A percentile compares a stretch with the other conserved stretches of the same genome.
phyloP scores from a whole-genome alignment of 23 tunicate genomes.

The Diplosoma virens region DNA sequence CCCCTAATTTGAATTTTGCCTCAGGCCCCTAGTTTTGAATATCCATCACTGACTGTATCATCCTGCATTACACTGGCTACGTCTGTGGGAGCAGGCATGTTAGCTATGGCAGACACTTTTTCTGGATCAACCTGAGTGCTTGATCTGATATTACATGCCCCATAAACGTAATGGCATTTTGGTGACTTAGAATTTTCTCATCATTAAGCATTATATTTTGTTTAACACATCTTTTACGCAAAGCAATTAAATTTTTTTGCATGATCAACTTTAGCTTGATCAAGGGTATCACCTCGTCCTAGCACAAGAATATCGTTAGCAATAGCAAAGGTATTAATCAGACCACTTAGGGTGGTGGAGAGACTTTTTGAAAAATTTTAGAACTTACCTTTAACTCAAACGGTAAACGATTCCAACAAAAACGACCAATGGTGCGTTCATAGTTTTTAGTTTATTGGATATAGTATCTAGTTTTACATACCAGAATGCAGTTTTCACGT shows the following conservation, averaged over 20 bases:
- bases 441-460: conserved; percentile 11
- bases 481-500: conserved; percentile 37
- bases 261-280: conserved; percentile 18
- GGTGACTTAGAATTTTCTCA: conserved; percentile 4
- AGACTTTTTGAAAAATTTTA: conserved; percentile 3
- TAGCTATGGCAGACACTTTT: neutral
- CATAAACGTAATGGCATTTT: conserved; percentile 19
- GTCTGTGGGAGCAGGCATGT: no score
- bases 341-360: neutral
- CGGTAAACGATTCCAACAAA: conserved; percentile 17
- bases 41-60: no score
- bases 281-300: conserved; percentile 7
- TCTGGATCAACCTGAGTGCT: no score
- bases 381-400: conserved; percentile 32
- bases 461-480: conserved; percentile 13
- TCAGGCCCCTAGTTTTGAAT: no score
- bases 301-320: conserved; percentile 22
- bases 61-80: no score
- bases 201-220: conserved; percentile 24
- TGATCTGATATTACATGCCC: conserved; percentile 11
- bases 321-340: conserved; percentile 1
- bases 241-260: neutral
- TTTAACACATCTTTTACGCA: neutral
- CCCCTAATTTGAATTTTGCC: no score
- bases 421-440: conserved; percentile 39